Evolutionary conservation across 1,140 invertebrate species (phyloP).

Genomic region (Akabosia matsudoensis): DNA sequence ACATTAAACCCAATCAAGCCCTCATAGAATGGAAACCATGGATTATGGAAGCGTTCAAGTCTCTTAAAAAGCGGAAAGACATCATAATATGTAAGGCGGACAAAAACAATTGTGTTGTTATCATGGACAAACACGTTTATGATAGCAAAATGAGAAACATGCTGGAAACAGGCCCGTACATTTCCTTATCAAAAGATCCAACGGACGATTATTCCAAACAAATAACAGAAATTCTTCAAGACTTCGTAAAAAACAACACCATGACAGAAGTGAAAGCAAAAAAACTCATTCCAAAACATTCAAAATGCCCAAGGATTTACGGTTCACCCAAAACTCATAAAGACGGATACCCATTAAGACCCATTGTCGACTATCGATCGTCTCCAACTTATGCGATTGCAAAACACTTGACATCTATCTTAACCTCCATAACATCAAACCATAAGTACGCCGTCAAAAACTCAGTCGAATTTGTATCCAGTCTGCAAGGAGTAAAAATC

Average conservation of each 20-base stretch:
- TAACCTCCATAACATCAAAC: conserved; percentile 17
- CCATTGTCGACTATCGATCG: conserved; percentile 45
- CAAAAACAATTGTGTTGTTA: conserved; percentile 46
- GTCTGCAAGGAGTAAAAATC: background rate
- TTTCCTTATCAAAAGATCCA: background rate
- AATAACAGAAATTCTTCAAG: background rate
- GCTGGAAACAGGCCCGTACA: conserved; percentile 38
- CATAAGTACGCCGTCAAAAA: conserved; percentile 19
- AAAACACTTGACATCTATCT: conserved; percentile 40
- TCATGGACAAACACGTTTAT: conserved; percentile 39
- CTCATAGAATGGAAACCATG: background rate
- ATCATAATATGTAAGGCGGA: conserved; percentile 35
- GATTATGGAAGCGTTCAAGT: background rate
- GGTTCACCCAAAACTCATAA: conserved; percentile 48
- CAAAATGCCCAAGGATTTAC: conserved; percentile 35
- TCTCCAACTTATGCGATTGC: conserved; percentile 43
- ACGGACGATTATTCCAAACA: background rate
- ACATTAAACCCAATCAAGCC: background rate
- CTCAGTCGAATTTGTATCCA: conserved; percentile 32
- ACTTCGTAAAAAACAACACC: background rate
- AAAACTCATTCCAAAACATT: conserved; percentile 24
- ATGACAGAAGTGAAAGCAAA: conserved; percentile 18
- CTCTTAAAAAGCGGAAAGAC: background rate
- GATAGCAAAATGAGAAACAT: conserved; percentile 38
- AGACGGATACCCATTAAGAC: conserved; percentile 39